phyloP scores from a whole-genome alignment of 2,888 invertebrate genomes.

The Tethea ocularis region DNA sequence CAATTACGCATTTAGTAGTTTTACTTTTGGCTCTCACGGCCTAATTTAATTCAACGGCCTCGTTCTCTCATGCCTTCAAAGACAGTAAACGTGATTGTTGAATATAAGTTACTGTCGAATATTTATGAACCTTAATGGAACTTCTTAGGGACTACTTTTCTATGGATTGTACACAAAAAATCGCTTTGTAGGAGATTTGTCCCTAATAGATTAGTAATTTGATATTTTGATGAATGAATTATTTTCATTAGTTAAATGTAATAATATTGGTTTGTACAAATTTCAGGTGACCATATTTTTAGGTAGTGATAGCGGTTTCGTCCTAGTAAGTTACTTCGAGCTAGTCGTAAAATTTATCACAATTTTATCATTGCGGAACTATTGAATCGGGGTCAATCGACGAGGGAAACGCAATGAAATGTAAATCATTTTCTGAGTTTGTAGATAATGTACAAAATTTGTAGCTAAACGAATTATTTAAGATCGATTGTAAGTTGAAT shows the following conservation, averaged over 20 bases:
- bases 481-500: constrained; percentile 71
- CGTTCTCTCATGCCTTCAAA: constrained; percentile 65
- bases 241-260: constrained; percentile 43
- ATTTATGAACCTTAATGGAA: constrained; percentile 47
- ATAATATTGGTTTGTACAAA: constrained; percentile 72
- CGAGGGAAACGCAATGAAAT: constrained; percentile 51
- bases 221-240: constrained; percentile 42
- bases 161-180: constrained; percentile 66
- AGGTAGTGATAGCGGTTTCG: constrained; percentile 72
- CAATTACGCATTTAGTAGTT: constrained; percentile 65
- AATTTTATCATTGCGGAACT: constrained; percentile 32
- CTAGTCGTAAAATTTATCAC: constrained; percentile 78
- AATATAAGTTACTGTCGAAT: constrained; percentile 52
- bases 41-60: constrained; percentile 68
- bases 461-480: constrained; percentile 70
- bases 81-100: constrained; percentile 42
- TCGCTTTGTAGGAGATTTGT: constrained; percentile 49
- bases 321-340: constrained; percentile 80
- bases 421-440: constrained; percentile 66
- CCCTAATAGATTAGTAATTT: constrained; percentile 47
- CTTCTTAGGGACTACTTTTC: constrained; percentile 66
- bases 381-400: constrained; percentile 46
- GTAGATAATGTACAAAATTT: constrained; percentile 80
- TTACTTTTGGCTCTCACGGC: constrained; percentile 56
- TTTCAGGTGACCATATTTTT: constrained; percentile 69